Evolutionary conservation across 2,113 vertebrate species (phyloP), one percentile per base, ranked within the genome.

Genomic region (Daphoenositta chrysoptera): DNA sequence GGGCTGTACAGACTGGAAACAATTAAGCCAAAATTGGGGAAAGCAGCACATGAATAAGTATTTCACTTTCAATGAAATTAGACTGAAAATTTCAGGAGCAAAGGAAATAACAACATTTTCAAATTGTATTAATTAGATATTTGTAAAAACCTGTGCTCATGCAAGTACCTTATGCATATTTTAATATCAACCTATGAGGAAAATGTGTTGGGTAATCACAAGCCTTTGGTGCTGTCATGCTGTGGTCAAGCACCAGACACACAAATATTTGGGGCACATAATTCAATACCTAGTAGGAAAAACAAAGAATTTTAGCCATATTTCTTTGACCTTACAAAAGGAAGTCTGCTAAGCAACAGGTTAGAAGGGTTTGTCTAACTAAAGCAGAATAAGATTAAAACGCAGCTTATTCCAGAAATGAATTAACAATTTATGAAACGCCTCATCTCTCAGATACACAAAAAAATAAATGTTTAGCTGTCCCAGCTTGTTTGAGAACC

Each of bases 1-100:
- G 0, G 79, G 76, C 60, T 89, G 94, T 95, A 93, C 93, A 96
- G 94, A 51, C 92, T 95, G 93, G 85, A 95, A 94, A 96, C 90
- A 96, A 97, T 96, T 95, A 96, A 95, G 53, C 76, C 79, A 87
- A 97, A 96, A 94, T 31, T 93, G 83, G 26, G 72, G 51, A 90
- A 95, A 95, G 65, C 83, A 90, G 64, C 57, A 57, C 85, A 95
- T 66, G 82, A 96, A 92, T 95, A 95, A 96, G 18, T 61, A 93
- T 93, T 94, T 56, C 24, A 47, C 39, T 90, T 37, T 81, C 57
- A 94, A 84, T 84, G 76, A 90, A 95, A 96, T 87, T 81, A 66
- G 72, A n/a, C 60, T 60, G 68, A 93, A 92, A 94, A 75, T 87
- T 68, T 83, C 83, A 86, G 68, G n/a, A 84, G 71, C 42, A 83